Evolutionary conservation across 1,140 invertebrate genomes (phyloP).

Genomic region (Globodera rostochiensis): DNA sequence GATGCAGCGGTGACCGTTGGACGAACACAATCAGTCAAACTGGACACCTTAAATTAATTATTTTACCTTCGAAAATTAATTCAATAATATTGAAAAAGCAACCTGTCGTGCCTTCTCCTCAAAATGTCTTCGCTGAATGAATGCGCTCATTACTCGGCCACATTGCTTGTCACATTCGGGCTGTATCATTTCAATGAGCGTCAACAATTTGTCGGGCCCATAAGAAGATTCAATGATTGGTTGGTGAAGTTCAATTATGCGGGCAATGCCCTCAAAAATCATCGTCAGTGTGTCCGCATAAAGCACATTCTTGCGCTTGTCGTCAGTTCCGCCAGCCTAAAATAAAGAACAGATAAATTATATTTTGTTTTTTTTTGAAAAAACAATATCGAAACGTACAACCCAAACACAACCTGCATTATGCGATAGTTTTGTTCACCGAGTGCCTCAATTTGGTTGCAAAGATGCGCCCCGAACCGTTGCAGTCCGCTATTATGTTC

Average conservation of each 20-base stretch:
- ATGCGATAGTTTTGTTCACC: constrained; percentile 71
- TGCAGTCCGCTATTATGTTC: constrained; percentile 86
- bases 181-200: constrained; percentile 67
- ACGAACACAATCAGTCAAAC: not conserved
- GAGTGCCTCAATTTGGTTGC: constrained; percentile 68
- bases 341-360: constrained; percentile 35
- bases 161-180: constrained; percentile 82
- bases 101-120: constrained; percentile 50
- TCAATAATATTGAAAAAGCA: too few species aligned
- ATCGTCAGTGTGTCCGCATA: constrained; percentile 81
- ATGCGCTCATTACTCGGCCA: constrained; percentile 75
- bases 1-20: not conserved
- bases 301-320: constrained; percentile 77
- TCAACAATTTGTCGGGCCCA: constrained; percentile 69
- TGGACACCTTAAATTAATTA: constrained; percentile 11
- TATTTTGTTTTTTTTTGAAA: not conserved
- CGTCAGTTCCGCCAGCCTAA: constrained; percentile 68
- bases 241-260: constrained; percentile 85
- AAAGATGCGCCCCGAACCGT: constrained; percentile 87
- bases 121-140: constrained; percentile 73
- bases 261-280: constrained; percentile 85
- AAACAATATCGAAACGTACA: too few species aligned
- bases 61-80: too few species aligned
- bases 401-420: constrained; percentile 30
- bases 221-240: constrained; percentile 91